A percentile compares a stretch with the other conserved stretches of the same genome.
Conservation (phyloP, 2,888 invertebrate genomes). For the Chaetogeoica ovagalla region DNA sequence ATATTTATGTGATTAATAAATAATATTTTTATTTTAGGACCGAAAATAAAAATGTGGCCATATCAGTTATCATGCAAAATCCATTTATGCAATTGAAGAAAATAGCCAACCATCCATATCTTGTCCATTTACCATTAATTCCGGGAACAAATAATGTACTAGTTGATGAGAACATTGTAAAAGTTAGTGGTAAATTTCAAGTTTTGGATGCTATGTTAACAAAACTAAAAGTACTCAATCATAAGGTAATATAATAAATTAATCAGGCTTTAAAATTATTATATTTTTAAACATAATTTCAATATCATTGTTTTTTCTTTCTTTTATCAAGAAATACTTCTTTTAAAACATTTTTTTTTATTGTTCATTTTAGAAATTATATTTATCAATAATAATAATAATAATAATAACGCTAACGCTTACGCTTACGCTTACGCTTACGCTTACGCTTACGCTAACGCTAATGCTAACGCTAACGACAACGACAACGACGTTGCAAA, state of each 20-base stretch:
- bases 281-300: too few relatives aligned
- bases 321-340: too few relatives aligned
- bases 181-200: slow-evolving; percentile 67
- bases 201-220: slow-evolving; percentile 68
- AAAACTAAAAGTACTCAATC: slow-evolving; percentile 62
- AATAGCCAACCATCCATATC: slow-evolving; percentile 70
- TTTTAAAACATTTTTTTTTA: too few relatives aligned
- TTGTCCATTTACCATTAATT: slow-evolving; percentile 66
- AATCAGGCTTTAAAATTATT: neutral
- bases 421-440: too few relatives aligned
- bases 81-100: slow-evolving; percentile 64
- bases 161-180: slow-evolving; percentile 64
- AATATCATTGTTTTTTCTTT: too few relatives aligned
- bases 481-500: too few relatives aligned
- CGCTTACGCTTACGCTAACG: too few relatives aligned
- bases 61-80: slow-evolving; percentile 57
- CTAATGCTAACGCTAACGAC: too few relatives aligned
- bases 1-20: neutral
- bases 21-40: neutral
- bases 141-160: slow-evolving; percentile 58
- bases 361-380: too few relatives aligned
- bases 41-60: neutral
- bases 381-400: too few relatives aligned
- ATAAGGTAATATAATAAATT: slow-evolving; percentile 60
- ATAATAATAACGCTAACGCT: too few relatives aligned